These are phyloP conservation scores for Melipona bicolor DNA, from an alignment of 2,888 invertebrate genomes.

Conservation along the genomic window DNA sequence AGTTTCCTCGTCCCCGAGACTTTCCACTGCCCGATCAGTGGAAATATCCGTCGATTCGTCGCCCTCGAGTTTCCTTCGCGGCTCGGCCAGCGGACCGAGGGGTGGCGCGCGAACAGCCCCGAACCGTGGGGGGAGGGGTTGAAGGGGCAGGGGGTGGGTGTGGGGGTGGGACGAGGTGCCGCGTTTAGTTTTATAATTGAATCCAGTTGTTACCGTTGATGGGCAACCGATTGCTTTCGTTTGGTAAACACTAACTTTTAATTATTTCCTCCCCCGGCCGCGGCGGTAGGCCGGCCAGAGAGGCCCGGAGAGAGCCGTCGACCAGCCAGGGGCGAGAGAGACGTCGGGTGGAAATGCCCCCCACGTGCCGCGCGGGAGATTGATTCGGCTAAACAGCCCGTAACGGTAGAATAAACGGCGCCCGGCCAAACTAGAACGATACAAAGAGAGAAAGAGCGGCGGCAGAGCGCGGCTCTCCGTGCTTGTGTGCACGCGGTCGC, in stretches of 20 bases:
- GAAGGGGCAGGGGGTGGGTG: too few relatives aligned
- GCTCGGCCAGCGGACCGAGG: slow-evolving; percentile 29
- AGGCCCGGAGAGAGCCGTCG: too few relatives aligned
- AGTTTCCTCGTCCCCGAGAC: slow-evolving; percentile 22
- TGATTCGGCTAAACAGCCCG: slow-evolving; percentile 76
- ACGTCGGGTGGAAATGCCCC: background rate
- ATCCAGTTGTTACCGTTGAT: slow-evolving; percentile 78
- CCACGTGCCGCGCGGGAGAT: slow-evolving; percentile 60
- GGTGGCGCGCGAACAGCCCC: background rate
- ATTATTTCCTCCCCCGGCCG: slow-evolving; percentile 72
- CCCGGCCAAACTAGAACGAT: slow-evolving; percentile 49
- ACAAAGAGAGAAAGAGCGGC: slow-evolving; percentile 53
- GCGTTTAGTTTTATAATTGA: slow-evolving; percentile 78
- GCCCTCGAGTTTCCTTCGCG: slow-evolving; percentile 38
- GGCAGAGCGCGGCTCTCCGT: too few relatives aligned
- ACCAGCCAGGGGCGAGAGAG: background rate
- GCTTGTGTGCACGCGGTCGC: background rate
- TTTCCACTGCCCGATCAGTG: background rate
- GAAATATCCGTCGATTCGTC: slow-evolving; percentile 49
- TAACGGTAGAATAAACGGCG: slow-evolving; percentile 73
- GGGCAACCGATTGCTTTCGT: slow-evolving; percentile 78
- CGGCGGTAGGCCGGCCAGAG: background rate
- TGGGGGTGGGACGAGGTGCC: slow-evolving; percentile 12
- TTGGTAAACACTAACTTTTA: slow-evolving; percentile 79
- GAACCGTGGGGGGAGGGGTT: slow-evolving; percentile 3